These are phyloP conservation scores for Hydropsyche betteni DNA, from an alignment of 2,888 invertebrate genomes.

Conservation along the genomic window DNA sequence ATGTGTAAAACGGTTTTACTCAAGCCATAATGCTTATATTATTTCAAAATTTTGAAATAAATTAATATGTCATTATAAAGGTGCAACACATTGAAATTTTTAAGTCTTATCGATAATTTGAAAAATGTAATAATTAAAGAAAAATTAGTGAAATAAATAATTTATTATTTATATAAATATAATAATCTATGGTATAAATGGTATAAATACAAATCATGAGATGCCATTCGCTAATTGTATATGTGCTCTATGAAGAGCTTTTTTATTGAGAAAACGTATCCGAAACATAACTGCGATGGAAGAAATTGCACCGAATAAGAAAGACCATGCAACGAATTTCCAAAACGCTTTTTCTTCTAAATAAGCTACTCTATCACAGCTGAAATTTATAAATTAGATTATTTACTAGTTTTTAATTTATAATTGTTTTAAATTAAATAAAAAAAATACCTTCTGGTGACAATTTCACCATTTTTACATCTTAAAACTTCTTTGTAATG, in stretches of 20 bases:
- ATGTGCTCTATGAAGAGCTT: conserved; percentile 74
- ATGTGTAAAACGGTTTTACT: too few relatives aligned
- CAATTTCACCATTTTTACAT: conserved; percentile 83
- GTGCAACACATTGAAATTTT: too few relatives aligned
- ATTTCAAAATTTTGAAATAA: too few relatives aligned
- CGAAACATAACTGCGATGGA: conserved; percentile 72
- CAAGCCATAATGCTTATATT: too few relatives aligned
- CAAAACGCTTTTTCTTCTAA: conserved; percentile 86
- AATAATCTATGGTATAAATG: background rate
- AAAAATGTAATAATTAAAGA: conserved; percentile 15
- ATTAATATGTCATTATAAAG: too few relatives aligned
- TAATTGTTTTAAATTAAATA: too few relatives aligned
- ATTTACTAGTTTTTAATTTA: background rate
- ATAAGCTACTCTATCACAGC: conserved; percentile 87
- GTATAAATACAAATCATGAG: conserved; percentile 35
- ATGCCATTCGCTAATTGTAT: conserved; percentile 74
- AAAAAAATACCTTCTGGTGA: conserved; percentile 73
- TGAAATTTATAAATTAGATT: conserved; percentile 59
- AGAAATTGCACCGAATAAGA: conserved; percentile 72
- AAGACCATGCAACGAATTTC: conserved; percentile 80
- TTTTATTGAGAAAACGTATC: conserved; percentile 72
- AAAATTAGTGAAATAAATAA: conserved; percentile 56
- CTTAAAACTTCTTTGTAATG: conserved; percentile 84
- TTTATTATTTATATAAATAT: background rate
- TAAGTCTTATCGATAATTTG: background rate